These are phyloP conservation scores for Nysson spinosus DNA, from an alignment of 2,888 invertebrate genomes.

Conservation along the genomic window DNA sequence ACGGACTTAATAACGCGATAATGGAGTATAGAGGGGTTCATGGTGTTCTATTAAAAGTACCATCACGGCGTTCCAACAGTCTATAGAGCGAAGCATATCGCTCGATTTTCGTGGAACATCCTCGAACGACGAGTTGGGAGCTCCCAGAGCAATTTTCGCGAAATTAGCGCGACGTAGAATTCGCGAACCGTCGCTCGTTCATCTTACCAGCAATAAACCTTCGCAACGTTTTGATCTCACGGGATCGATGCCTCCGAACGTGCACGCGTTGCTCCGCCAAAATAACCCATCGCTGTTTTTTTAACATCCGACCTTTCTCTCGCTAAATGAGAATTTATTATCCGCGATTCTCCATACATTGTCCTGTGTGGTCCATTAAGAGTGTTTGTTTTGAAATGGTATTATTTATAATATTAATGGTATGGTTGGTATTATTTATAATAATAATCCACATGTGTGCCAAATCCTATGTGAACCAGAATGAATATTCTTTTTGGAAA, in stretches of 20 bases:
- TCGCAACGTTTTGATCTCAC: slow-evolving; percentile 26
- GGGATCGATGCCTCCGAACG: slow-evolving; percentile 12
- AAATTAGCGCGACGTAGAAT: slow-evolving; percentile 40
- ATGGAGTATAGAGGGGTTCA: slow-evolving; percentile 2
- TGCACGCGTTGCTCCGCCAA: not conserved
- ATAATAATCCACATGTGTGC: too few relatives aligned
- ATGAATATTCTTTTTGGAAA: too few relatives aligned
- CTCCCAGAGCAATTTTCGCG: slow-evolving; percentile 31
- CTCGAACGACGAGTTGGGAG: not conserved
- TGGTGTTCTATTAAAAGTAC: slow-evolving; percentile 23
- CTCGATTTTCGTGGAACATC: not conserved
- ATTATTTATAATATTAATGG: too few relatives aligned
- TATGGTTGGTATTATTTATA: too few relatives aligned
- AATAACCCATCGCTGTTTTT: not conserved
- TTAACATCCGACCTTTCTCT: not conserved
- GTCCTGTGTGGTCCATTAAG: too few relatives aligned
- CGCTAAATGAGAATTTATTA: not conserved
- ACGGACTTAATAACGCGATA: slow-evolving; percentile 26
- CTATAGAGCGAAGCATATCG: not conserved
- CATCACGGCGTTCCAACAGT: slow-evolving; percentile 6
- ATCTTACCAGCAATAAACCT: slow-evolving; percentile 25
- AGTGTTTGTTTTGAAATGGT: too few relatives aligned
- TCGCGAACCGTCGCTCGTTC: slow-evolving; percentile 18
- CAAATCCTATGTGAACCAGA: too few relatives aligned
- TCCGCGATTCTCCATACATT: too few relatives aligned